Conservation (phyloP, 2,113 vertebrate genomes). For the Euleptes europaea region DNA sequence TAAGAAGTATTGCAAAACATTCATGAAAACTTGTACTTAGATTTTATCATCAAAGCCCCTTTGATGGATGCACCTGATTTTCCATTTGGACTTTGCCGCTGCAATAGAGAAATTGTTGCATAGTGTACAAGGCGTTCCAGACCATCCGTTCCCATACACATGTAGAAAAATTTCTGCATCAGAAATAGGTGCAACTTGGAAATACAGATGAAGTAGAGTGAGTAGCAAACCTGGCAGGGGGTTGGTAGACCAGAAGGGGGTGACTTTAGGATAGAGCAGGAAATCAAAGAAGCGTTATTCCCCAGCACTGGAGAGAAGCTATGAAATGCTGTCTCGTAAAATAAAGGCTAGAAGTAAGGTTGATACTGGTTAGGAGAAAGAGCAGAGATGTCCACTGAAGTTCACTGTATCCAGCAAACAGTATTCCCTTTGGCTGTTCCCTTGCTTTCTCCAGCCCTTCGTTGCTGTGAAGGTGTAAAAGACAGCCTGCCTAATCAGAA, state of each 20-base stretch:
- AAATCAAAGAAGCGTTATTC: neutral
- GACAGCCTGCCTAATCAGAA: neutral
- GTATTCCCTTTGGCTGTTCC: neutral
- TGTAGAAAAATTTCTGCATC: neutral
- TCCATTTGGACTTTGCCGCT: neutral
- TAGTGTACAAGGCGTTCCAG: neutral
- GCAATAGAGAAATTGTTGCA: neutral
- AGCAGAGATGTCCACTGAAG: neutral
- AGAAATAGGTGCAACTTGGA: neutral
- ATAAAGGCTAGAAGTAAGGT: neutral
- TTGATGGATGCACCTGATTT: rapidly evolving
- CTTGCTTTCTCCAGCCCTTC: neutral
- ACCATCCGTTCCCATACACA: neutral
- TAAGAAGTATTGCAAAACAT: rapidly evolving
- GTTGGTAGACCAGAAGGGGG: neutral
- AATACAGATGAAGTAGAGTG: neutral
- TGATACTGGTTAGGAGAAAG: neutral
- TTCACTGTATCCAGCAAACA: neutral
- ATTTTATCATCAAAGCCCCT: neutral
- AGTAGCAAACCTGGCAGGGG: neutral
- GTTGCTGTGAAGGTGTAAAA: neutral
- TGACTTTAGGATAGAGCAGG: neutral
- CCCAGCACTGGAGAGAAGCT: neutral
- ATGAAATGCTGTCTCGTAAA: neutral
- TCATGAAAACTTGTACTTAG: neutral